phyloP scores from a whole-genome alignment of 2,888 invertebrate species.

The Bruchidius siliquastri region DNA sequence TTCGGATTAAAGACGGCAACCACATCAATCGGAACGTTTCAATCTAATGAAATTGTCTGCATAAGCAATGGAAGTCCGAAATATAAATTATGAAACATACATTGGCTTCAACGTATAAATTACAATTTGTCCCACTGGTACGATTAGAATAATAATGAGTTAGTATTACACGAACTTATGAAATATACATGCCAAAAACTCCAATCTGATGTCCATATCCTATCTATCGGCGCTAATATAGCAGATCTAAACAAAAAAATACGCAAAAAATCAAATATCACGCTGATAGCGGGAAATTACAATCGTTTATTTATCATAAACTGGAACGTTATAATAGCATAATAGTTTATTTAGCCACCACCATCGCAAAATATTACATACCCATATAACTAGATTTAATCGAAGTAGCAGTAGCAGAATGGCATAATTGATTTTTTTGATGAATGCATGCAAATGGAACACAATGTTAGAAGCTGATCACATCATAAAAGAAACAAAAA shows the following conservation, averaged over 20 bases:
- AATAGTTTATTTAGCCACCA: background rate
- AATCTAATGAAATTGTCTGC: too few species aligned
- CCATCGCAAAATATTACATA: background rate
- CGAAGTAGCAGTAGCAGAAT: background rate
- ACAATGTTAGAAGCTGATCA: too few species aligned
- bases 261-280: background rate
- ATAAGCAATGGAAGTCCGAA: too few species aligned
- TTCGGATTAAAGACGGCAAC: too few species aligned
- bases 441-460: background rate
- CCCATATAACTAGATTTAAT: background rate
- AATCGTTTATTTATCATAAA: background rate
- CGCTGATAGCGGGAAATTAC: background rate
- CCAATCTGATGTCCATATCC: background rate
- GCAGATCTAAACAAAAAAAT: background rate
- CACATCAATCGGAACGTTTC: too few species aligned
- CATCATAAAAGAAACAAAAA: too few species aligned
- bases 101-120: too few species aligned
- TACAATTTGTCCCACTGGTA: too few species aligned
- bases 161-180: too few species aligned
- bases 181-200: too few species aligned
- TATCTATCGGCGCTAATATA: background rate
- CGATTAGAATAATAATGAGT: too few species aligned
- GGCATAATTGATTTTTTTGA: background rate
- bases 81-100: too few species aligned
- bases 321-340: background rate